Evolutionary conservation across 2,113 vertebrate genomes (phyloP), one percentile per base, ranked within the genome.

Genomic region (Strix uralensis): DNA sequence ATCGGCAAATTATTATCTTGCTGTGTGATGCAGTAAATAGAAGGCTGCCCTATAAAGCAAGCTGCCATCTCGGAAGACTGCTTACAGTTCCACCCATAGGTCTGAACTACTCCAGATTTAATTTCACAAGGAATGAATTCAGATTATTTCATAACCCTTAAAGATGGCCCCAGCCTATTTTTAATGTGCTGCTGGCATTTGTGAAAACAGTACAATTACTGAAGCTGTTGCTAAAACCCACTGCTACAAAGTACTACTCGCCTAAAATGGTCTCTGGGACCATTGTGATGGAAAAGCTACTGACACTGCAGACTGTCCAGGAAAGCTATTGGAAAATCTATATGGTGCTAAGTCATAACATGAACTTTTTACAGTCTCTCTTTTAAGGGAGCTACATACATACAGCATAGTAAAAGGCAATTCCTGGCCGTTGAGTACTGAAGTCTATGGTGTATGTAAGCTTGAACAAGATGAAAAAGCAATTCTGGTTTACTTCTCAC

Each of bases 81-180:
- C 91, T 96, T 93, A 92, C 73, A 73, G 93, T 95, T 96, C 94
- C 70, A 72, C 92, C 94, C 90, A 88, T 57, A 96, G 93, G 94
- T 92, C 95, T 94, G 71, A 97, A 94, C 88, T 89, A 86, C 94
- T 96, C 62, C 69, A 95, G 88, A 95, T 92, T 96, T 97, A 95
- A 98, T 97, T 97, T 97, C 88, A 94, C 74, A 73, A 98, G 91
- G 85, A 96, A 52, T 79, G 81, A 96, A 97, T 96, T 97, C 95
- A 97, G 96, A 97, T 85, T 94, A 92, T 94, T 97, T 97, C 96
- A 96, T 95, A 97, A 92, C 93, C 85, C 69, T 97, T 97, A 95
- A 96, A 97, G 87, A 85, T 90, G 96, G 95, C 83, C 92, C 94
- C 85, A 96, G 94, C 89, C 90, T 97, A 86, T 91, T 97, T 96